Evolutionary conservation across 2,888 invertebrate species (phyloP).

Genomic region (Rugalucina vietnamica): DNA sequence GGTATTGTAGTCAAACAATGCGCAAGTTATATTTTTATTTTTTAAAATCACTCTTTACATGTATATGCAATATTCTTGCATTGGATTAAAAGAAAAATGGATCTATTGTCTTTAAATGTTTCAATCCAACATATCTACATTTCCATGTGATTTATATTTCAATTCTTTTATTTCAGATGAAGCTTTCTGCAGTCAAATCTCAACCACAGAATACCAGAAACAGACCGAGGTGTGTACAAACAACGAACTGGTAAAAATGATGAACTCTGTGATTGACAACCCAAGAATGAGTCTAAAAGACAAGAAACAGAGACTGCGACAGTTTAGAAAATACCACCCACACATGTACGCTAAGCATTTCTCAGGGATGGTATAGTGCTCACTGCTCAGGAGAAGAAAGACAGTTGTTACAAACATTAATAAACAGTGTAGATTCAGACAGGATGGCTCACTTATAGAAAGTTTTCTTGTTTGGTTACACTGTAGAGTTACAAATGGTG

Average conservation of each 20-base stretch:
- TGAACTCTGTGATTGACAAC: slow-evolving; percentile 82
- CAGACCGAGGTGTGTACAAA: slow-evolving; percentile 77
- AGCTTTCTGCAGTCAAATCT: slow-evolving; percentile 75
- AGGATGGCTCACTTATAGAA: background rate
- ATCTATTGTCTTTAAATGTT: no score
- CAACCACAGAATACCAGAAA: slow-evolving; percentile 71
- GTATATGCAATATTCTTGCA: no score
- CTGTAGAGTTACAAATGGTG: slow-evolving; percentile 2
- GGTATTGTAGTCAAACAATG: no score
- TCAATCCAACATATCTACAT: no score
- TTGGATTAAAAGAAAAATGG: no score
- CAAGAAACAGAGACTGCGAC: slow-evolving; percentile 81
- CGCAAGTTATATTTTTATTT: no score
- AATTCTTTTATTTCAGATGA: slow-evolving; percentile 68
- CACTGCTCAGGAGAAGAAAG: background rate
- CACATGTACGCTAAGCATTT: slow-evolving; percentile 79
- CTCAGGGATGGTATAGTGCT: slow-evolving; percentile 69
- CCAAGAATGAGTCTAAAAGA: slow-evolving; percentile 80
- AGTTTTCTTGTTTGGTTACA: background rate
- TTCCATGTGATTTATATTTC: no score
- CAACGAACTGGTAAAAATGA: slow-evolving; percentile 76
- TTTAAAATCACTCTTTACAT: no score
- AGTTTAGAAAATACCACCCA: slow-evolving; percentile 82
- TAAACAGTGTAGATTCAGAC: background rate
- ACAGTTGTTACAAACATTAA: background rate